Percentiles rank a stretch among this genome's conserved stretches.
phyloP scores from a whole-genome alignment of 1,140 invertebrate species.

The Drosophila ficusphila region DNA sequence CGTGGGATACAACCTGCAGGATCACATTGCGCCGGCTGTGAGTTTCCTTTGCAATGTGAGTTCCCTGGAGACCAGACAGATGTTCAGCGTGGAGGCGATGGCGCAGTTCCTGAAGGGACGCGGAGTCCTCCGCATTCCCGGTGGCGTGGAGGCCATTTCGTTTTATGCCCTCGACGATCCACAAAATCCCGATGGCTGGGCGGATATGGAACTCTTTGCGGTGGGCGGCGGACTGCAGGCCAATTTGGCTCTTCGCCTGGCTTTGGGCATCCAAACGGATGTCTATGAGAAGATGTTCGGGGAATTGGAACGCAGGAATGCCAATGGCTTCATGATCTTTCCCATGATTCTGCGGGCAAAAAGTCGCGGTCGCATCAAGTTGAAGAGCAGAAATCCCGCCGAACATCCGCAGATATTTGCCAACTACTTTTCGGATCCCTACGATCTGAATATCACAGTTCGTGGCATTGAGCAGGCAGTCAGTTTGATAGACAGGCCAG shows the following conservation, averaged over 20 bases:
- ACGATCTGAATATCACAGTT: constrained; percentile 88
- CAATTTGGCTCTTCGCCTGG: constrained; percentile 84
- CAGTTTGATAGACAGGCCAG: constrained; percentile 85
- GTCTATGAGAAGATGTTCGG: constrained; percentile 85
- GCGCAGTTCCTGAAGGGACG: constrained; percentile 72
- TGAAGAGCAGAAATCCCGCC: constrained; percentile 88
- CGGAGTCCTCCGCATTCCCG: constrained; percentile 90
- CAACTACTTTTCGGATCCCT: constrained; percentile 88
- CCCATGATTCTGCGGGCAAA: constrained; percentile 90
- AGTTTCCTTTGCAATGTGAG: constrained; percentile 87
- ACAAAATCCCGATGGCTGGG: constrained; percentile 86
- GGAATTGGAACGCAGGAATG: constrained; percentile 86
- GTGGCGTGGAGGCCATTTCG: constrained; percentile 91
- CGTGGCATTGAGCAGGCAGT: constrained; percentile 87
- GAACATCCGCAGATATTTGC: constrained; percentile 91
- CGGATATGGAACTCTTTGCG: constrained; percentile 90
- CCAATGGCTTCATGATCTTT: constrained; percentile 87
- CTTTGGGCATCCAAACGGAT: constrained; percentile 85
- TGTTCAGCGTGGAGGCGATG: constrained; percentile 50
- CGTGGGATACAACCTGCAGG: constrained; percentile 92
- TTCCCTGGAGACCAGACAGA: constrained; percentile 33
- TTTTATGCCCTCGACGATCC: constrained; percentile 89
- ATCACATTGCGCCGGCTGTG: constrained; percentile 90
- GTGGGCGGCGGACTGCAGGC: constrained; percentile 85
- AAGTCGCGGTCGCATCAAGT: constrained; percentile 88